A percentile compares a stretch with the other conserved stretches of the same genome.
Conservation (phyloP, 37 sponge, comb jelly and placozoan species). For the Ianthella basta region DNA sequence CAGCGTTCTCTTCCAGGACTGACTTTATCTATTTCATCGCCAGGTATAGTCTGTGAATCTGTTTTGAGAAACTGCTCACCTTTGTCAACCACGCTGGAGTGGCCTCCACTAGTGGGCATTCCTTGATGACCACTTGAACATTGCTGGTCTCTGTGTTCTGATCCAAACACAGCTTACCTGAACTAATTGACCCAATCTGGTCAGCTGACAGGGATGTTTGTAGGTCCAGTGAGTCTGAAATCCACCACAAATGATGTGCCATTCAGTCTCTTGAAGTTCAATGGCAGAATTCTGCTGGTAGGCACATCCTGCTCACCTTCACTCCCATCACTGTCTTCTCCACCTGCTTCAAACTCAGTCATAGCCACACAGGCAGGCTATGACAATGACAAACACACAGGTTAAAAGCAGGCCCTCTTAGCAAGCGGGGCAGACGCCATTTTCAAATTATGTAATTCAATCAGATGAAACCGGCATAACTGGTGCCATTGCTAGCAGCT, state of each 20-base stretch:
- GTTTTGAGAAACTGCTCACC: not conserved
- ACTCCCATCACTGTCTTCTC: not conserved
- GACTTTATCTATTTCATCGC: not conserved
- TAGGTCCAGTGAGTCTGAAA: not conserved
- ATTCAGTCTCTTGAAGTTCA: constrained; percentile 29
- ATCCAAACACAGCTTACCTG: not conserved
- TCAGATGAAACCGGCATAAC: too few relatives aligned
- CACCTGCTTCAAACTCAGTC: not conserved
- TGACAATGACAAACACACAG: too few relatives aligned
- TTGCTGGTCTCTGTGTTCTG: not conserved
- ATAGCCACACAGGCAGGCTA: constrained; percentile 4
- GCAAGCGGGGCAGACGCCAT: too few relatives aligned
- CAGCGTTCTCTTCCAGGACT: not conserved
- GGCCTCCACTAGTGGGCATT: not conserved
- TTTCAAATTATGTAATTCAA: too few relatives aligned
- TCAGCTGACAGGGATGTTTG: not conserved
- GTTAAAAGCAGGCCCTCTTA: not conserved
- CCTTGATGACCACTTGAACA: not conserved
- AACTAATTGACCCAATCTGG: constrained; percentile 5
- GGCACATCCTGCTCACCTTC: constrained; percentile 3
- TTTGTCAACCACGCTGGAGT: not conserved
- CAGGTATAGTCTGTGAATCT: not conserved
- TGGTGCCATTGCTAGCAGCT: too few relatives aligned
- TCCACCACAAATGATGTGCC: not conserved
- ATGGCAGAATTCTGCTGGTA: constrained; percentile 6